These are phyloP conservation scores for Gambusia yucatana DNA, from an alignment of 2,797 vertebrate genomes.

Conservation along the genomic window DNA sequence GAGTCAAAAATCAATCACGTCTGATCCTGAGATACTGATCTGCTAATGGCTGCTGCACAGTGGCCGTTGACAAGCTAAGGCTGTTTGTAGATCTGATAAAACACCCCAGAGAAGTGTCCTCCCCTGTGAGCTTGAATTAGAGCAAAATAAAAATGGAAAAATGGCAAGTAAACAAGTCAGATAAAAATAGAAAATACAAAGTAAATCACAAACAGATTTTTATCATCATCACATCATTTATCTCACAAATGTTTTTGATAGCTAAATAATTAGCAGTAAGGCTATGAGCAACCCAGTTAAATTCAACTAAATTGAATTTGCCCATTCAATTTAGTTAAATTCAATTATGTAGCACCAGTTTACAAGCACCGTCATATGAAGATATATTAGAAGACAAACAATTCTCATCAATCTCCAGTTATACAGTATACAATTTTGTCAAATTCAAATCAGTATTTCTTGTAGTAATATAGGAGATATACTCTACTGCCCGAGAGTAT, in stretches of 20 bases:
- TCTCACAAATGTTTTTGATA: neutral
- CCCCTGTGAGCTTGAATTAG: neutral
- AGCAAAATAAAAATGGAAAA: neutral
- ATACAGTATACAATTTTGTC: neutral
- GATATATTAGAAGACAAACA: neutral
- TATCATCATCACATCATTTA: neutral
- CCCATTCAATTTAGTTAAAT: neutral
- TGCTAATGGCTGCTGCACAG: constrained; percentile 30
- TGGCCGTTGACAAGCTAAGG: constrained; percentile 7
- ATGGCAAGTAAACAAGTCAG: neutral
- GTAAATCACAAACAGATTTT: neutral
- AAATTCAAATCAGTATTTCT: too few relatives aligned
- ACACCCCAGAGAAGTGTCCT: constrained; percentile 5
- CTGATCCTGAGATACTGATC: constrained; percentile 35
- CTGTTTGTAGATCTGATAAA: constrained; percentile 43
- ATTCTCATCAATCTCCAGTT: neutral
- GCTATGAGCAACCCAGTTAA: neutral
- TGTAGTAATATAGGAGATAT: too few relatives aligned
- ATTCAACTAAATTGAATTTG: too few relatives aligned
- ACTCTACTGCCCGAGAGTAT: too few relatives aligned
- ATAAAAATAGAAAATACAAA: neutral
- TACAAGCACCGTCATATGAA: neutral
- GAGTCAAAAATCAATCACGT: constrained; percentile 35
- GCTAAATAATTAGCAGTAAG: neutral
- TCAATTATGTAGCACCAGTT: neutral